phyloP scores from a whole-genome alignment of 2,888 invertebrate species.

The Pristionchus exspectatus region DNA sequence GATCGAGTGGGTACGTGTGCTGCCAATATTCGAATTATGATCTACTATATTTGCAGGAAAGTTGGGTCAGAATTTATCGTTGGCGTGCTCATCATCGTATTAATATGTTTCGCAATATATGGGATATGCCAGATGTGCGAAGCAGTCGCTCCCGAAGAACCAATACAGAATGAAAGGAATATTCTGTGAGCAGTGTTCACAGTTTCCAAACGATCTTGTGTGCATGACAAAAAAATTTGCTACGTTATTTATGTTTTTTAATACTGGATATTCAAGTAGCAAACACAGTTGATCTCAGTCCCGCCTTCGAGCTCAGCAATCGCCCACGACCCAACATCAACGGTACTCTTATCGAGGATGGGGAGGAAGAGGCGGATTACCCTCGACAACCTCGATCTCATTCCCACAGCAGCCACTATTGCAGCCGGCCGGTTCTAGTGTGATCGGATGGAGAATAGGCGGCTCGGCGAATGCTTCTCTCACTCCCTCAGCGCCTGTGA shows the following conservation, averaged over 20 bases:
- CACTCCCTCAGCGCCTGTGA: not conserved
- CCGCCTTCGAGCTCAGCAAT: too few species aligned
- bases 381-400: not conserved
- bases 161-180: not conserved
- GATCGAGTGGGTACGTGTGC: not conserved
- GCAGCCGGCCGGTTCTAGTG: not conserved
- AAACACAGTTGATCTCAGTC: too few species aligned
- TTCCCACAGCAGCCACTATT: not conserved
- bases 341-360: not conserved
- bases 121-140: not conserved
- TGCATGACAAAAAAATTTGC: too few species aligned
- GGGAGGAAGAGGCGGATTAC: not conserved
- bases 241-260: too few species aligned
- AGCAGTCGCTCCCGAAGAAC: not conserved
- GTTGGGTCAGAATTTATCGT: not conserved
- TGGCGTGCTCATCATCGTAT: not conserved
- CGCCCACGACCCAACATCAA: not conserved
- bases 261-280: too few species aligned
- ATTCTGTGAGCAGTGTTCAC: not conserved
- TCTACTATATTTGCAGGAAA: too few species aligned
- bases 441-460: not conserved
- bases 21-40: not conserved
- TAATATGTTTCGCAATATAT: not conserved
- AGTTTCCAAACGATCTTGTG: too few species aligned
- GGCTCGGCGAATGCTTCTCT: not conserved